Evolutionary conservation across 2,888 invertebrate species (phyloP).

Genomic region (Drosophila algonquin): DNA sequence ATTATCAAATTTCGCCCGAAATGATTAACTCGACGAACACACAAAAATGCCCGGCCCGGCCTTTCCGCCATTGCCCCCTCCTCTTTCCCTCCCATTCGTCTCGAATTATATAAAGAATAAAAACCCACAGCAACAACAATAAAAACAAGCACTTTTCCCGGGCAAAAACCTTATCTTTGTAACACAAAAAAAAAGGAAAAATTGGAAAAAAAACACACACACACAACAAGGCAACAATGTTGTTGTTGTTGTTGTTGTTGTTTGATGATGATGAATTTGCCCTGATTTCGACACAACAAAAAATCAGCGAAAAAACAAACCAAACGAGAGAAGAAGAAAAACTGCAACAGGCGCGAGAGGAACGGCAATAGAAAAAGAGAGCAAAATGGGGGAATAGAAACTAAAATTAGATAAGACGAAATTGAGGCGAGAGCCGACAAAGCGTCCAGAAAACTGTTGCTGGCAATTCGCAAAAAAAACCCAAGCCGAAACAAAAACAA

Average conservation of each 20-base stretch:
- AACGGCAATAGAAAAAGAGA: slow-evolving; percentile 23
- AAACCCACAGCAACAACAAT: slow-evolving; percentile 45
- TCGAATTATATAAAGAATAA: slow-evolving; percentile 71
- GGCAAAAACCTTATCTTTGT: slow-evolving; percentile 75
- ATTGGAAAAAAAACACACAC: slow-evolving; percentile 40
- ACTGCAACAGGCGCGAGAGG: slow-evolving; percentile 11
- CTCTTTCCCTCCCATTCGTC: slow-evolving; percentile 17
- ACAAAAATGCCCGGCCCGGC: slow-evolving; percentile 42
- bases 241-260: slow-evolving; percentile 80
- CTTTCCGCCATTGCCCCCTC: neutral
- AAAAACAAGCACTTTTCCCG: slow-evolving; percentile 59
- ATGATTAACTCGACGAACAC: slow-evolving; percentile 75
- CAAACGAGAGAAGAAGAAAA: slow-evolving; percentile 22
- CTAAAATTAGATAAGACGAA: slow-evolving; percentile 77
- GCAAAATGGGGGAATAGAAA: slow-evolving; percentile 37
- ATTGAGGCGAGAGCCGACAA: slow-evolving; percentile 75
- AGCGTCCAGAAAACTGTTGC: slow-evolving; percentile 64
- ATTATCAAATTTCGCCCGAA: slow-evolving; percentile 80
- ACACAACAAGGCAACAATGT: slow-evolving; percentile 62
- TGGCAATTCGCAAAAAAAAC: slow-evolving; percentile 46
- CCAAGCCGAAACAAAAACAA: slow-evolving; percentile 8
- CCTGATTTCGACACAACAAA: slow-evolving; percentile 82
- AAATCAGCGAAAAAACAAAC: slow-evolving; percentile 59
- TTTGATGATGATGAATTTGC: slow-evolving; percentile 80
- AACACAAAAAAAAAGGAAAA: slow-evolving; percentile 53